phyloP scores from a whole-genome alignment of 30 jellyfish, hydroid and myxozoan species.

The Chironex yamaguchii region DNA sequence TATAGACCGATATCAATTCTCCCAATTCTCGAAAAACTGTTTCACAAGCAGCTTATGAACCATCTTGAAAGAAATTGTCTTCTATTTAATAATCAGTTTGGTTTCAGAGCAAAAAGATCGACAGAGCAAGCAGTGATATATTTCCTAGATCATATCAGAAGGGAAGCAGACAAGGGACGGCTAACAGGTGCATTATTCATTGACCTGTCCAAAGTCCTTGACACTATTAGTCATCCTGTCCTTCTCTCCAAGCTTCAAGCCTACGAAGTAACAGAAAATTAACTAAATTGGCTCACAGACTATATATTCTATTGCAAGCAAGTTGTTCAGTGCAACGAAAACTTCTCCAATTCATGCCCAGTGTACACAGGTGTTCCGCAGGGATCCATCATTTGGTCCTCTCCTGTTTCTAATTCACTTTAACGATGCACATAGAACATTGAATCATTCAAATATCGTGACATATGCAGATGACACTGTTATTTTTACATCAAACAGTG shows the following conservation, averaged over 20 bases:
- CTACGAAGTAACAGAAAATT: slow-evolving; percentile 53
- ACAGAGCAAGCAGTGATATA: too few species aligned
- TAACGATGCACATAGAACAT: slow-evolving; percentile 51
- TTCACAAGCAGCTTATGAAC: slow-evolving; percentile 69
- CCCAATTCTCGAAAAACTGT: slow-evolving; percentile 62
- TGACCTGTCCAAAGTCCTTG: slow-evolving; percentile 20
- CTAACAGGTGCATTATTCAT: slow-evolving; percentile 48
- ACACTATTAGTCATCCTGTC: slow-evolving; percentile 40
- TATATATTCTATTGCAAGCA: slow-evolving; percentile 58
- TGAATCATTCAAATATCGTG: slow-evolving; percentile 28
- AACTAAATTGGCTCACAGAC: slow-evolving; percentile 62
- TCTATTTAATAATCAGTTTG: slow-evolving; percentile 59
- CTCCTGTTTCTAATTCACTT: slow-evolving; percentile 56
- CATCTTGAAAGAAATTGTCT: slow-evolving; percentile 58
- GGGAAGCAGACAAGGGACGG: slow-evolving; percentile 38
- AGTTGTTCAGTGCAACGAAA: slow-evolving; percentile 51
- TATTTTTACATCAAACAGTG: slow-evolving; percentile 50
- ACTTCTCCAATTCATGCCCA: slow-evolving; percentile 42
- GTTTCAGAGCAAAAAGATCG: too few species aligned
- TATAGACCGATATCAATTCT: slow-evolving; percentile 73
- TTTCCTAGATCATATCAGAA: too few species aligned
- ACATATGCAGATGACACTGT: slow-evolving; percentile 77
- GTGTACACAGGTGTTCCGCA: slow-evolving; percentile 71
- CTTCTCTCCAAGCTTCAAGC: slow-evolving; percentile 20
- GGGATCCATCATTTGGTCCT: slow-evolving; percentile 73